These are phyloP conservation scores for Sparus aurata DNA, from an alignment of 2,797 vertebrate species.

Conservation along the genomic window DNA sequence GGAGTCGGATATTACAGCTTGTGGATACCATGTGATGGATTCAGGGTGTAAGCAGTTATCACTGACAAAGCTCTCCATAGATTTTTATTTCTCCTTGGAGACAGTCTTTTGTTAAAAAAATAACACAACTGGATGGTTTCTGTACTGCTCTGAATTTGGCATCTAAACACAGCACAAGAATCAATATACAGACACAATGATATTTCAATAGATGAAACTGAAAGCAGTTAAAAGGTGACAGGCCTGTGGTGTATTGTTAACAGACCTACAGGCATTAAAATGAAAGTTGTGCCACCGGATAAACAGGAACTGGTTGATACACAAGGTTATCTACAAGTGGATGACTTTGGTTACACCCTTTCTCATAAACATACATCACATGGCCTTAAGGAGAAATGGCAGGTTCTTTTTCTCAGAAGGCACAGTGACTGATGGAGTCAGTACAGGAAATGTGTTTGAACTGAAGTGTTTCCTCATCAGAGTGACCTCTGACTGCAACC, in stretches of 20 bases:
- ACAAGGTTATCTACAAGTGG: neutral
- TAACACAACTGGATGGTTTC: neutral
- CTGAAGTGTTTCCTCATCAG: neutral
- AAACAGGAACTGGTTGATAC: too few relatives aligned
- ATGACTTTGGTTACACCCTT: slow-evolving; percentile 17
- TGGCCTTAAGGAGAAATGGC: too few relatives aligned
- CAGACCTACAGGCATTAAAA: neutral
- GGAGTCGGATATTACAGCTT: neutral
- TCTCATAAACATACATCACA: neutral
- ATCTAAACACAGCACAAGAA: neutral
- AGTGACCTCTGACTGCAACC: neutral
- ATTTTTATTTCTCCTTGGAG: neutral
- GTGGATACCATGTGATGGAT: neutral
- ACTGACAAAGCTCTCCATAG: neutral
- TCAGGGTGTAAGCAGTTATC: neutral
- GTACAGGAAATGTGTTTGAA: too few relatives aligned
- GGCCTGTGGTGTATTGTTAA: neutral
- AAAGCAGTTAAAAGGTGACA: neutral
- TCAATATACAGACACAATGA: neutral
- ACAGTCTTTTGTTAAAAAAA: neutral
- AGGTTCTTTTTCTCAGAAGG: too few relatives aligned
- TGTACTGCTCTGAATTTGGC: neutral
- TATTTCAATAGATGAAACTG: neutral
- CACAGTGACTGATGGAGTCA: too few relatives aligned
- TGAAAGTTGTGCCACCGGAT: neutral